Base-by-base conservation (phyloP, 2,797 vertebrate species). In the Galago senegalensis region DNA sequence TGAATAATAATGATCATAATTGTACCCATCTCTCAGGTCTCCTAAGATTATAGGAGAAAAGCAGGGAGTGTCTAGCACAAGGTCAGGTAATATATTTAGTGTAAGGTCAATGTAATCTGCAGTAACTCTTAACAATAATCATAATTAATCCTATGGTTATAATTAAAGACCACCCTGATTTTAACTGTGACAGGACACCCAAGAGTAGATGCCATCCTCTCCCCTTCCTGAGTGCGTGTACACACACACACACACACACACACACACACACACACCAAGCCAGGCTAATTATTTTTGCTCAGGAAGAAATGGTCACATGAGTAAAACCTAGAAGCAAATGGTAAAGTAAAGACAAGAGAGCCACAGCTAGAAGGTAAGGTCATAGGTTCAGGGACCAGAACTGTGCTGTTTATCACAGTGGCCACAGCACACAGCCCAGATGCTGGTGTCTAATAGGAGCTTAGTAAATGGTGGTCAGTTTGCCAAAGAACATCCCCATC, bases 321-420 rank as follows among this genome's bases (percentile, higher is more conserved):
- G 70, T 87, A 72, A 94, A 93, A 87, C 3, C 2, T 34, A 11
- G 34, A 88, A 75, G 18, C 9, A 81, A 90, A 49, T 60, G 13
- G 9, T 83, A 77, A 94, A 88, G 88, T 69, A 90, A 76, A 86
- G 31, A 29, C 37, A 81, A n/a, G 12, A 89, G 10, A 80, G 34
- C 7, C 13, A 67, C 14, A 75, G 40, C 29, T 61, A 53, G 9
- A 86, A 77, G 61, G 1, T 27, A 75, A 75, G 2, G 37, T 76
- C 31, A 13, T 13, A 58, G 86, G 46, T 13, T 23, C 29, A 75
- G 3, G 31, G 5, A 17, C 34, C 10, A 2, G 4, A 20, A 60
- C 1, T 37, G 3, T 18, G 79, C n/a, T 76, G 31, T 75, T 93
- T 94, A 40, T 89, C 27, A 43, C 20, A 76, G 25, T 25, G 34